These are phyloP conservation scores for Apamea monoglypha DNA, from an alignment of 2,888 invertebrate genomes.

Conservation along the genomic window DNA sequence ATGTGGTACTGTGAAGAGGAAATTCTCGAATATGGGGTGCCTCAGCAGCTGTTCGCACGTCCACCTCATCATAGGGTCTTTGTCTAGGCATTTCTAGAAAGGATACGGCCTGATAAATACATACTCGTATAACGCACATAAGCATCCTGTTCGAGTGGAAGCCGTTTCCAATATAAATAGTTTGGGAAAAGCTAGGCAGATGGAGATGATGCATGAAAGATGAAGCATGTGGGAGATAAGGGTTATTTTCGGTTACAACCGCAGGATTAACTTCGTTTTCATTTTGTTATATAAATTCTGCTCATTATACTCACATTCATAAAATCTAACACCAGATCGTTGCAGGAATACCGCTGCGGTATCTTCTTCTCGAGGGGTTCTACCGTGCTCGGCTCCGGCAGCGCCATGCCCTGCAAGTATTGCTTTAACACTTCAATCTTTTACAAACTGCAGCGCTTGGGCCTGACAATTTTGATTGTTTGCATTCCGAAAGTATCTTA, in stretches of 20 bases:
- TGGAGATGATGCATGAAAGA: no score
- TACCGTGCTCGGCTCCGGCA: slow-evolving; percentile 97
- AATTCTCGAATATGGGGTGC: slow-evolving; percentile 98
- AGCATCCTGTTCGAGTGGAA: no score
- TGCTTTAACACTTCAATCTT: slow-evolving; percentile 17
- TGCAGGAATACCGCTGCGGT: slow-evolving; percentile 92
- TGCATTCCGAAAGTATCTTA: neutral
- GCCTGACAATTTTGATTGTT: neutral
- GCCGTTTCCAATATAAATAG: no score
- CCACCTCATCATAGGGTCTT: slow-evolving; percentile 97
- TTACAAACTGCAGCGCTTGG: slow-evolving; percentile 9
- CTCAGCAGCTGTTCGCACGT: slow-evolving; percentile 97
- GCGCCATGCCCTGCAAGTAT: slow-evolving; percentile 95
- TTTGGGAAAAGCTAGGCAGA: no score
- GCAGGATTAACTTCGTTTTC: neutral
- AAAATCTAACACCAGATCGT: slow-evolving; percentile 94
- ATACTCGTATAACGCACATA: no score
- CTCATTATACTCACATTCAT: slow-evolving; percentile 91
- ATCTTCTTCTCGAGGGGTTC: slow-evolving; percentile 97
- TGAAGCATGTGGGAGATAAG: no score
- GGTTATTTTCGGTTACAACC: no score
- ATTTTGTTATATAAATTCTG: no score
- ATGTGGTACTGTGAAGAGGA: slow-evolving; percentile 95
- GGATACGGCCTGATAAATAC: neutral
- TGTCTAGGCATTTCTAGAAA: slow-evolving; percentile 97